These are phyloP conservation scores for Sarcophaga caerulescens DNA, from an alignment of 2,888 invertebrate genomes.

Conservation along the genomic window DNA sequence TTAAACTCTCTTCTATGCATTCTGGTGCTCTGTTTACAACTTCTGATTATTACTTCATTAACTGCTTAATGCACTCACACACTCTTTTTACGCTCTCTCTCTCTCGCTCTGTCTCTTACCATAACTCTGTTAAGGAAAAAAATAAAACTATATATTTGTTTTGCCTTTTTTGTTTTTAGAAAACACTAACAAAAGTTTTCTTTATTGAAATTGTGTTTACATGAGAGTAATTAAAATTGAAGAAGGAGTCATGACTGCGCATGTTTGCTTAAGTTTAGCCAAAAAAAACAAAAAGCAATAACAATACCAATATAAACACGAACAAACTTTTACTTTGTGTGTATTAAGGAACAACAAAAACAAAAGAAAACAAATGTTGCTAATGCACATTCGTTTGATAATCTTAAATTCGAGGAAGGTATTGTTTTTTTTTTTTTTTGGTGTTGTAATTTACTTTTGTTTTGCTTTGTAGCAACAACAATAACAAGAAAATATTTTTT, in stretches of 20 bases:
- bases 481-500: constrained; percentile 49
- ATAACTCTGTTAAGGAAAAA: too few species aligned
- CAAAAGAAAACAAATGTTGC: background rate
- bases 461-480: background rate
- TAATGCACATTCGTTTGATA: constrained; percentile 11
- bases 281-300: constrained; percentile 23
- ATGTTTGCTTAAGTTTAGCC: constrained; percentile 38
- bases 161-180: background rate
- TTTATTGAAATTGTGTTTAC: too few species aligned
- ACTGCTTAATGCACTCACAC: too few species aligned
- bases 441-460: background rate
- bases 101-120: too few species aligned
- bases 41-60: too few species aligned
- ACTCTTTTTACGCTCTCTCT: too few species aligned
- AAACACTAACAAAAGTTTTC: too few species aligned
- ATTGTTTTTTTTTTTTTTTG: background rate
- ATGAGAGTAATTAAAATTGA: constrained; percentile 37
- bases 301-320: constrained; percentile 36
- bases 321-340: constrained; percentile 7
- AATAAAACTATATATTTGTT: background rate
- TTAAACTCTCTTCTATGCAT: too few species aligned
- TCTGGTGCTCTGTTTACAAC: too few species aligned
- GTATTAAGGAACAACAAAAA: too few species aligned
- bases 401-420: too few species aligned
- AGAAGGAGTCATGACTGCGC: constrained; percentile 35